Evolutionary conservation across 2,888 invertebrate species (phyloP), one percentile per base, ranked within the genome.

Genomic region (Carterocephalus palaemon): DNA sequence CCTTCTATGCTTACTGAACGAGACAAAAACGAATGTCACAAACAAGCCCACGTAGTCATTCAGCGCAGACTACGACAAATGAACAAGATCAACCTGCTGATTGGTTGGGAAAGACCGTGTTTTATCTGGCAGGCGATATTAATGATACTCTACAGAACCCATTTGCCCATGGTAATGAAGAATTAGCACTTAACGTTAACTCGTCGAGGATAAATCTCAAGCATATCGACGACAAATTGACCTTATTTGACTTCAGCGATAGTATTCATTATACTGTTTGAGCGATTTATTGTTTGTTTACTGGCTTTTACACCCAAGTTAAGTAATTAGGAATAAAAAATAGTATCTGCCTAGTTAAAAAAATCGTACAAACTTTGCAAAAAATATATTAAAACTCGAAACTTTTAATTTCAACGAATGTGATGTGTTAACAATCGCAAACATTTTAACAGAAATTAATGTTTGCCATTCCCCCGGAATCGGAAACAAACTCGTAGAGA

Each of bases 81-180:
- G 45, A 88, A 86, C 12, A 88, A 86, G 53, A 48, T 52, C 0
- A 90, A 49, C 64, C 92, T 37, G 90, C 91, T 1, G 85, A 89
- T 53, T 91, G 91, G 91, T 61, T 92, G 1, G 89, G 90, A 4
- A 80, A 71, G 47, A 82, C 86, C 0, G 87, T 89, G 1, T 91
- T 90, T 59, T 75, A 82, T 24, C 63, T 91, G 16, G 81, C 87
- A 2, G 66, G 75, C 41, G 89, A 90, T 53, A 62, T 88, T 4
- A 73, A 80, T 48, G 63, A 70, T 42, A 67, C 73, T 2, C 53
- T 73, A 19, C 53, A 62, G 42, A 56, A 62, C 10, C 47, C 48
- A 45, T 61, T 57, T 52, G 46, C 54, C 4, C 52, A 52, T 47
- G 49, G 47, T 13, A 60, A 53, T 15, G 42, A 46, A 23, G 39